These are phyloP conservation scores for Phenganax marumi DNA, from an alignment of 92 coral and sea anemone genomes.

Conservation along the genomic window DNA sequence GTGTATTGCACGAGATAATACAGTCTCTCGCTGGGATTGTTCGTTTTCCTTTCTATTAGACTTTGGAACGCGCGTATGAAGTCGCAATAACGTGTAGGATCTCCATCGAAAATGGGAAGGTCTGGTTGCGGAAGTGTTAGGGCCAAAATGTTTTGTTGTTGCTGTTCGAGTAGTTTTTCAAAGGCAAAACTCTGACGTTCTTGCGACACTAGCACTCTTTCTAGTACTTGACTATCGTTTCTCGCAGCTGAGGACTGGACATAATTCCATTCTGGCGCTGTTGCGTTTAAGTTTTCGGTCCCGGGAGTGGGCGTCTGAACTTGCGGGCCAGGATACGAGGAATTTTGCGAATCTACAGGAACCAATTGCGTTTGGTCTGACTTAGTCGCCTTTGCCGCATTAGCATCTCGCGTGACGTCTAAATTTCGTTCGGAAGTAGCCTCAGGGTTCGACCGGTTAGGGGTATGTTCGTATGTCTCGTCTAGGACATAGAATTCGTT, in stretches of 20 bases:
- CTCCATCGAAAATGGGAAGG: slow-evolving; percentile 8
- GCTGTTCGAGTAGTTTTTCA: slow-evolving; percentile 45
- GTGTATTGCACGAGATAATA: slow-evolving; percentile 26
- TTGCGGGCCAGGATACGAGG: neutral
- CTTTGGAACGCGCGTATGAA: slow-evolving; percentile 38
- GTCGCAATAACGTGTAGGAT: slow-evolving; percentile 58
- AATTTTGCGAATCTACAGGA: neutral
- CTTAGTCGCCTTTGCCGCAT: neutral
- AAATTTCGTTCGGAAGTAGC: neutral
- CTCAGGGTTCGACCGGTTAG: neutral
- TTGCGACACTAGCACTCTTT: neutral
- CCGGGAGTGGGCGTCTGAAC: neutral
- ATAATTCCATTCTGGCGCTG: neutral
- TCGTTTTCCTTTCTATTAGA: slow-evolving; percentile 2
- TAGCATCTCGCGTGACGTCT: neutral
- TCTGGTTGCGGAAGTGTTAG: slow-evolving; percentile 26
- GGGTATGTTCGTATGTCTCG: neutral
- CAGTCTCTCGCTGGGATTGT: slow-evolving; percentile 8
- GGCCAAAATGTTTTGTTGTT: slow-evolving; percentile 34
- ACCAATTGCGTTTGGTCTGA: neutral
- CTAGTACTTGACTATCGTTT: neutral
- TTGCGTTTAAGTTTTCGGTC: neutral
- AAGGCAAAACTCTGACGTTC: neutral
- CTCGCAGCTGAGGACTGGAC: neutral
- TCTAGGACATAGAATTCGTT: neutral